Evolutionary conservation across 2,797 vertebrate genomes (phyloP).

Genomic region (Tenualosa thibaudeaui): DNA sequence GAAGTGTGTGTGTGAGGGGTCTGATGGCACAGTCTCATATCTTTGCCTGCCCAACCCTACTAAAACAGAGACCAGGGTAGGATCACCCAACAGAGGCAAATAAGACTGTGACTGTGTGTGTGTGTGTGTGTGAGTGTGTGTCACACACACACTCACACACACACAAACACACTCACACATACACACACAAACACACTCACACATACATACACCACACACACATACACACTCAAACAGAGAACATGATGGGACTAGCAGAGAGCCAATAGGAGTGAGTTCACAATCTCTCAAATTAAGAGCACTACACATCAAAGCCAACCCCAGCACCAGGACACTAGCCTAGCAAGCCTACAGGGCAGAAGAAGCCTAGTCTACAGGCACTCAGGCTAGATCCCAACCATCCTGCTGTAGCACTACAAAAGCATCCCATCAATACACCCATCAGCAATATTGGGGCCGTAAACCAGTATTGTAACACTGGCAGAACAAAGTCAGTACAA

Average conservation of each 20-base stretch:
- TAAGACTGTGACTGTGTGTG: neutral
- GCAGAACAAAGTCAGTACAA: neutral
- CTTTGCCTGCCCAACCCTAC: too few relatives aligned
- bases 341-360: neutral
- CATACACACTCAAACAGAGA: too few relatives aligned
- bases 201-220: too few relatives aligned
- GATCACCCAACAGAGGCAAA: too few relatives aligned
- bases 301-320: neutral
- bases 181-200: too few relatives aligned
- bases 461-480: neutral
- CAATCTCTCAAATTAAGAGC: neutral
- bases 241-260: neutral
- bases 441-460: neutral
- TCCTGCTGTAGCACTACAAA: too few relatives aligned
- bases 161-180: too few relatives aligned
- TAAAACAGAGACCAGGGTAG: too few relatives aligned
- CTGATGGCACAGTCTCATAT: too few relatives aligned
- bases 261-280: neutral
- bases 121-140: neutral
- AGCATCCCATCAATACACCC: neutral
- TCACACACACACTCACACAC: too few relatives aligned
- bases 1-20: neutral
- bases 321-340: neutral
- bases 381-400: too few relatives aligned
- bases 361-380: too few relatives aligned